These are phyloP conservation scores for Tenthredo amoena DNA, from an alignment of 2,888 invertebrate genomes.

Conservation along the genomic window DNA sequence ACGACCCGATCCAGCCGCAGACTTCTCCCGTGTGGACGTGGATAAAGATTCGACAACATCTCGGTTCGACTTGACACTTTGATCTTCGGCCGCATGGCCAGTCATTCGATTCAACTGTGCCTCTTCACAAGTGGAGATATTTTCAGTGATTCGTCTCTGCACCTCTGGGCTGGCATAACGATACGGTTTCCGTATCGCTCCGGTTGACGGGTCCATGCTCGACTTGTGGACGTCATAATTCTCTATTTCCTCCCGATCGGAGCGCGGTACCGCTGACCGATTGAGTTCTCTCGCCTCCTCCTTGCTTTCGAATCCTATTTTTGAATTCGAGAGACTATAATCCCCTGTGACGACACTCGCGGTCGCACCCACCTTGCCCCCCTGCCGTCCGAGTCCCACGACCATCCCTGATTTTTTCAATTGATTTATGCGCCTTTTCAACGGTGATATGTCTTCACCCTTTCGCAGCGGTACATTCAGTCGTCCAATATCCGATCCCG, in stretches of 20 bases:
- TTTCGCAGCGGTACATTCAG: not conserved
- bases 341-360: not conserved
- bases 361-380: not conserved
- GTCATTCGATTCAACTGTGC: not conserved
- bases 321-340: not conserved
- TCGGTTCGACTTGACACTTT: not conserved
- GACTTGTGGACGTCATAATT: not conserved
- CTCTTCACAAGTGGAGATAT: not conserved
- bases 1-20: not conserved
- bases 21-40: not conserved
- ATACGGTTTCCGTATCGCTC: not conserved
- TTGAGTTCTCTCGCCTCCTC: not conserved
- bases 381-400: not conserved
- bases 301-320: not conserved
- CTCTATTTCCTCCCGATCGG: not conserved
- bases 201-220: not conserved
- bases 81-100: not conserved
- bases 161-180: not conserved
- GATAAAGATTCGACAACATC: not conserved
- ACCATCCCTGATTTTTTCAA: not conserved
- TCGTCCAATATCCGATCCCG: not conserved
- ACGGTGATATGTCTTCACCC: not conserved
- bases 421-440: slow-evolving; percentile 27
- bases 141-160: not conserved
- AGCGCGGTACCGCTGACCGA: not conserved